Evolutionary conservation across 2,888 invertebrate species (phyloP).

Genomic region (Drosophila monieri): DNA sequence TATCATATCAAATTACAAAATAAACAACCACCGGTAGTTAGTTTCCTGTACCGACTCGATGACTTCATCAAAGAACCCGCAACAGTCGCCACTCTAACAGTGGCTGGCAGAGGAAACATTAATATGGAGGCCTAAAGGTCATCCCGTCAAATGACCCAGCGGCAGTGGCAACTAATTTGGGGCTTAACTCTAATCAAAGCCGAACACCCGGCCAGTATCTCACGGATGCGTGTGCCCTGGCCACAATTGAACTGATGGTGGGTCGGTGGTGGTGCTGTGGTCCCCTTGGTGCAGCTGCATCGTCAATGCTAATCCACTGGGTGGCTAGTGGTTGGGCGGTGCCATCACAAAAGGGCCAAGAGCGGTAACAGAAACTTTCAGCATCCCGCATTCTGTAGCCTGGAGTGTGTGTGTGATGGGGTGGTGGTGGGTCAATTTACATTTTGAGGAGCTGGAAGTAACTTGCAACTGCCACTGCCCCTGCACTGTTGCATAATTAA

Average conservation of each 20-base stretch:
- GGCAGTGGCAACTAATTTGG: constrained; percentile 67
- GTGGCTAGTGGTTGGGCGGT: constrained; percentile 2
- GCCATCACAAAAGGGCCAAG: constrained; percentile 23
- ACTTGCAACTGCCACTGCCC: constrained; percentile 9
- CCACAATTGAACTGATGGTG: constrained; percentile 20
- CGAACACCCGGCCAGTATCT: constrained; percentile 41
- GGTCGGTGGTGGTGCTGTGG: neutral
- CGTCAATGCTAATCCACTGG: constrained; percentile 28
- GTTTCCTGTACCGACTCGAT: constrained; percentile 16
- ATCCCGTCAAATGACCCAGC: constrained; percentile 37
- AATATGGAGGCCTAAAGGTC: constrained; percentile 37
- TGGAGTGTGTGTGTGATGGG: neutral
- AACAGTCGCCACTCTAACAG: neutral
- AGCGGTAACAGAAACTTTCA: constrained; percentile 37
- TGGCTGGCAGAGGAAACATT: constrained; percentile 25
- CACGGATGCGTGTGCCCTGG: constrained; percentile 30
- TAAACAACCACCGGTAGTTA: neutral
- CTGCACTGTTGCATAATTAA: constrained; percentile 75
- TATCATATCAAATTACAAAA: neutral
- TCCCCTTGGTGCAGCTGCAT: constrained; percentile 15
- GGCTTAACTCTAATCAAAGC: constrained; percentile 77
- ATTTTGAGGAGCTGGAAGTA: constrained; percentile 51
- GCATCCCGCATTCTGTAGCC: neutral
- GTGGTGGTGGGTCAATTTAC: constrained; percentile 57
- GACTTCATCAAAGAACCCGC: constrained; percentile 27